These are phyloP conservation scores for Bufotes viridis DNA, from an alignment of 2,797 vertebrate genomes.

Conservation along the genomic window DNA sequence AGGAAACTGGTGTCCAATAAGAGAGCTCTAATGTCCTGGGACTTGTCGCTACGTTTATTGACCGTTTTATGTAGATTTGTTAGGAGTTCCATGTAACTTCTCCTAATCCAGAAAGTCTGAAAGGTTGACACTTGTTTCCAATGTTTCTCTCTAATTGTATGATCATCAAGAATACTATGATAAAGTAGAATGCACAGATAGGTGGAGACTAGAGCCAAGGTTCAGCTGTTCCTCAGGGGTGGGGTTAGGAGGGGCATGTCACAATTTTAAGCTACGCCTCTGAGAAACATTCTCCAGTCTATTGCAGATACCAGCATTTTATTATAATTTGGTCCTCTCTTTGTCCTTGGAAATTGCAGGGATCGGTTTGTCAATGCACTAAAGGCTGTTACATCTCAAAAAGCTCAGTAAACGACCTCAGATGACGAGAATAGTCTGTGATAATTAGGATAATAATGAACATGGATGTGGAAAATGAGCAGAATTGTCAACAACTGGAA, in stretches of 20 bases:
- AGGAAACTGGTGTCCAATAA: not conserved
- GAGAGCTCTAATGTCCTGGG: not conserved
- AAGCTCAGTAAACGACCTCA: not conserved
- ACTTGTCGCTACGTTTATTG: not conserved
- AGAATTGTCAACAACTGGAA: not conserved
- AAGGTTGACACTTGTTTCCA: not conserved
- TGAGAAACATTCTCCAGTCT: not conserved
- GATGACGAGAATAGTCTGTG: not conserved
- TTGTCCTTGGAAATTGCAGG: not conserved
- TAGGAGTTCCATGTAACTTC: not conserved
- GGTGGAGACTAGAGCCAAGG: not conserved
- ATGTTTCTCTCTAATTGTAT: not conserved
- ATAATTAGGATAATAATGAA: conserved; percentile 9
- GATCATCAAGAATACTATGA: too few species aligned
- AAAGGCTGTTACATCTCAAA: not conserved
- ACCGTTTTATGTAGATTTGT: not conserved
- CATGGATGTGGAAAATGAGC: not conserved
- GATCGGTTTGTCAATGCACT: not conserved
- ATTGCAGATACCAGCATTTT: not conserved
- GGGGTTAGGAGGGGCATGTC: not conserved
- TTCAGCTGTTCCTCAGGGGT: not conserved
- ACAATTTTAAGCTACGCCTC: not conserved
- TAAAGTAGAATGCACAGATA: not conserved
- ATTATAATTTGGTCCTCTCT: not conserved
- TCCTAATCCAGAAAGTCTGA: not conserved